Evolutionary conservation across 1,140 invertebrate genomes (phyloP), one percentile per base, ranked within the genome.

Genomic region (Drosophila fuyamai): DNA sequence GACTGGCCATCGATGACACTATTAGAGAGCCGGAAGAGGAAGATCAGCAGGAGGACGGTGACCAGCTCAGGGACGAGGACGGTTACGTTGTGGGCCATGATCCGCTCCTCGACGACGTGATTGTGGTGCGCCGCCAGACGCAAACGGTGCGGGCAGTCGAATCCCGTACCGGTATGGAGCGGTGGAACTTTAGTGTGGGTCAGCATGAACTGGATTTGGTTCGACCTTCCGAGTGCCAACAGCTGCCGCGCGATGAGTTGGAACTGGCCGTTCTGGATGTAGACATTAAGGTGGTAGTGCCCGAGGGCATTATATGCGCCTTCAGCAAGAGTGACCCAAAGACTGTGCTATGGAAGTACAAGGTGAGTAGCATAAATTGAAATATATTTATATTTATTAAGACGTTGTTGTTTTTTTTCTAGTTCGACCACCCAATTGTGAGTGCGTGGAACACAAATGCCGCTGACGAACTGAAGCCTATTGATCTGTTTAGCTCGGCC

Each of bases 151-250:
- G 98, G 63, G 97, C 97, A 35, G 94, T 98, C 18, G 97, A 98
- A 91, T 95, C 97, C 0, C 93, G 95, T 36, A 95, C 95, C 36
- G 98, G 98, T 9, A 89, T 93, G 50, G 98, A 99, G 94, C 97
- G 97, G 83, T 99, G 98, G 98, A 98, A 99, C 93, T 99, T 98
- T 86, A 98, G 97, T 92, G 97, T 99, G 35, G 97, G 96, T 2
- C 95, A 97, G 68, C 96, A 98, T 93, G 95, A 98, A 74, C 76
- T 98, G 38, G 95, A 95, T 48, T 81, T 97, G 71, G 79, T 93
- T 68, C 68, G 93, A 75, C 82, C 93, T 71, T 77, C 93, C 70
- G 93, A 94, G 51, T 96, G 95, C 57, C 93, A 93, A 53, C 63
- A 92, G 50, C 81, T 84, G 48, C 76, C 91, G 2, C 89, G 90